Base-by-base conservation (phyloP, 2,113 vertebrate genomes). In the Hypomesus transpacificus region DNA sequence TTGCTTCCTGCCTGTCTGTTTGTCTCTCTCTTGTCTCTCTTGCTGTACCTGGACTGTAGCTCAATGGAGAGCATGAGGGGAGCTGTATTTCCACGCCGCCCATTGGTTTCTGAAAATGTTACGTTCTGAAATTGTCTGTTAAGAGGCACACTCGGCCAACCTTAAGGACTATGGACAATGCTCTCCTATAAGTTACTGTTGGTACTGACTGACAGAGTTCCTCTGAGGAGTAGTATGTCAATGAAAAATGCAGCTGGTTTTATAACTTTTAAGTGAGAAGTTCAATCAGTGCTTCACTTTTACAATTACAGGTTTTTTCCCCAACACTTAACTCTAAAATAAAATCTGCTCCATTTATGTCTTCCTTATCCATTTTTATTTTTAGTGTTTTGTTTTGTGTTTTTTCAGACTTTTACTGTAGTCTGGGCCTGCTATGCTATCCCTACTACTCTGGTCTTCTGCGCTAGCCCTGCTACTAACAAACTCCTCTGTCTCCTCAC, bases 51-150 rank as follows among this genome's bases (percentile, higher is more conserved):
- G 68, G 54, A 62, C 68, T 9, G 18, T 31, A 60, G 63, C 76
- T 65, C 73, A 63, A 68, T 57, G 52, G 65, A 73, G 34, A 77
- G 78, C 70, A 53, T 14, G 50, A 71, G n/a, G 54, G 68, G 62
- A 18, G 34, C 17, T 65, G 16, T 62, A 22, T 63, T 17, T 63
- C 24, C 24, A 31, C 14, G 66, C n/a, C 3, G 20, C 58, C 77
- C 80, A 74, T 70, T 77, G 84, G 82, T 86, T 80, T 68, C 77
- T 76, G 52, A 73, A 77, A 70, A 75, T 75, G 78, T 67, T 63
- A 62, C 69, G 68, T 74, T 70, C 74, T 71, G 71, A 69, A 66
- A 17, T 21, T 4, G 20, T 31, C 61, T 34, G 61, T 14, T 24
- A 8, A 46, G 39, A 46, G 39, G 39, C 39, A 46, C 39, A 46